Percentiles rank a stretch among this genome's conserved stretches.
Evolutionary conservation across 1,140 invertebrate genomes (phyloP).

Genomic region (Nautilus pompilius): DNA sequence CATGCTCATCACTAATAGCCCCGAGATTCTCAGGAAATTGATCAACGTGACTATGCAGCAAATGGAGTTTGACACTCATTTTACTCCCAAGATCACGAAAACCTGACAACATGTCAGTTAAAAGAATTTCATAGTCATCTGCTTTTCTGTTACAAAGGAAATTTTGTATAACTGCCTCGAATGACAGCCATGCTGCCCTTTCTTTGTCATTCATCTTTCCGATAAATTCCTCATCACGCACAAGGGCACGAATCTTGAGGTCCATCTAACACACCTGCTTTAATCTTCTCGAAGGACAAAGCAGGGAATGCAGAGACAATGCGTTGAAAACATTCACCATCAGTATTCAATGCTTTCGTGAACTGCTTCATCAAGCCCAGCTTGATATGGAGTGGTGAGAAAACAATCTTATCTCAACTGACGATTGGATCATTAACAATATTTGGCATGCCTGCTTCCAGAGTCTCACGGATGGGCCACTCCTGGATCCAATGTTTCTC

Average conservation of each 20-base stretch:
- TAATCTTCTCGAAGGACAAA: background rate
- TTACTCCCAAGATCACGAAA: background rate
- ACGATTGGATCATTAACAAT: background rate
- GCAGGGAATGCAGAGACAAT: background rate
- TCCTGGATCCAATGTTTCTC: background rate
- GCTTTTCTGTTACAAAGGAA: background rate
- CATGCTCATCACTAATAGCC: background rate
- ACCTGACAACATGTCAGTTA: background rate
- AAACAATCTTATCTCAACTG: background rate
- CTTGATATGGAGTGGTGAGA: background rate
- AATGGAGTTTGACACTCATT: background rate
- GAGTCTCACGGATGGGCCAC: background rate
- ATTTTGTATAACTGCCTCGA: background rate
- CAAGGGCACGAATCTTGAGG: background rate
- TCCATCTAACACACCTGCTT: background rate
- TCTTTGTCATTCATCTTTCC: background rate
- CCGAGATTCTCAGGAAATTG: background rate
- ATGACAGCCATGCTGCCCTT: background rate
- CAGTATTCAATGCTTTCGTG: no score
- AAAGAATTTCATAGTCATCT: background rate
- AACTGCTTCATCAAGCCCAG: background rate
- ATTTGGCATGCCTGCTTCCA: background rate
- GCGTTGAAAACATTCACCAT: background rate
- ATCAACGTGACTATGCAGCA: background rate
- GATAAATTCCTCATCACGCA: background rate